phyloP scores from a whole-genome alignment of 2,797 vertebrate species.

The Coranthus polyacanthus region DNA sequence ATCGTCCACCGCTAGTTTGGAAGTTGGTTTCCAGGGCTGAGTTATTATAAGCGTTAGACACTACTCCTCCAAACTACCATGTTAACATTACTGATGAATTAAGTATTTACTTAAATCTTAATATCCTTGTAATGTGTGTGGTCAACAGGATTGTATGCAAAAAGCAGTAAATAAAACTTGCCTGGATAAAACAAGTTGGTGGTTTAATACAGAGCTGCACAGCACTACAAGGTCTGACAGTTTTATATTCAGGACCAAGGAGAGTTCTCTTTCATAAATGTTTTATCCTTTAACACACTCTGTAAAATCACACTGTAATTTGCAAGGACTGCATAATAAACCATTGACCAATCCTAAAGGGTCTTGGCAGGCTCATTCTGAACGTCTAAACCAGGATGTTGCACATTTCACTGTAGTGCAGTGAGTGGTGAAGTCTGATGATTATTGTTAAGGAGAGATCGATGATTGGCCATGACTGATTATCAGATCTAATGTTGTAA shows the following conservation, averaged over 20 bases:
- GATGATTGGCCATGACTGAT: too few relatives aligned
- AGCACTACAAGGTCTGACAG: not conserved
- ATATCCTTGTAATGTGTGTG: constrained; percentile 4
- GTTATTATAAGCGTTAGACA: too few relatives aligned
- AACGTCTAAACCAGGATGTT: too few relatives aligned
- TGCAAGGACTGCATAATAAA: constrained; percentile 13
- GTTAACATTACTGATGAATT: not conserved
- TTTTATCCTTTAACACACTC: constrained; percentile 3
- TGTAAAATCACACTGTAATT: not conserved
- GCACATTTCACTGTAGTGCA: too few relatives aligned
- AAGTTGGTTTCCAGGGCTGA: too few relatives aligned
- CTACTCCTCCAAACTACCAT: not conserved
- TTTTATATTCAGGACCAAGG: constrained; percentile 22
- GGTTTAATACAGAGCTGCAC: not conserved
- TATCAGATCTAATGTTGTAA: too few relatives aligned
- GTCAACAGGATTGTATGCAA: not conserved
- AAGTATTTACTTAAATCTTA: not conserved
- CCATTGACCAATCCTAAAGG: not conserved
- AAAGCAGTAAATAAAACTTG: constrained; percentile 2
- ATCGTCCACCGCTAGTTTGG: too few relatives aligned
- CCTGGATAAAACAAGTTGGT: not conserved
- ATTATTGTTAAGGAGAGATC: too few relatives aligned
- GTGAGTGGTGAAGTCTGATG: too few relatives aligned
- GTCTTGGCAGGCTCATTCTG: constrained; percentile 1
- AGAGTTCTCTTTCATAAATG: constrained; percentile 13